phyloP scores from a whole-genome alignment of 2,113 vertebrate species.

The Oxygymnocypris stewartii region DNA sequence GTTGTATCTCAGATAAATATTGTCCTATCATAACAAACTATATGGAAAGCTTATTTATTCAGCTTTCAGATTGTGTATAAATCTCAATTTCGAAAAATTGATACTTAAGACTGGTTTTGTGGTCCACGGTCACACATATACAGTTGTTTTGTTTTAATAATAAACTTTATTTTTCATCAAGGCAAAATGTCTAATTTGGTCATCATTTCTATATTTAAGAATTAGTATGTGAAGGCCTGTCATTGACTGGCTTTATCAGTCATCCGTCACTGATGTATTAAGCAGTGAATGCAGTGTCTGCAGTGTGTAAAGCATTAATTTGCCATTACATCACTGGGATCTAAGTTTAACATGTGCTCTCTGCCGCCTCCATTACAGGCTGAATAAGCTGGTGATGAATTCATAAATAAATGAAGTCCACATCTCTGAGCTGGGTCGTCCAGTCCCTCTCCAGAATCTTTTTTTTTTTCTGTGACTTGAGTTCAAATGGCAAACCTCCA shows the following conservation, averaged over 20 bases:
- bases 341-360: background rate
- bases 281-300: conserved; percentile 28
- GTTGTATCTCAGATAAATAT: too few species aligned
- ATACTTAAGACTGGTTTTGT: too few species aligned
- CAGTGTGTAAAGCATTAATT: conserved; percentile 23
- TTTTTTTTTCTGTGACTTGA: background rate
- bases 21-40: too few species aligned
- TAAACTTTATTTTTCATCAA: background rate
- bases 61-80: too few species aligned
- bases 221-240: background rate
- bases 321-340: conserved; percentile 16
- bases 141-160: too few species aligned
- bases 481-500: background rate
- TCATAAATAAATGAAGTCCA: conserved; percentile 34
- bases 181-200: background rate
- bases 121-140: too few species aligned
- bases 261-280: conserved; percentile 14
- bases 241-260: background rate
- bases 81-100: too few species aligned
- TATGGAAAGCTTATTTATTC: too few species aligned
- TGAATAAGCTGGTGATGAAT: conserved; percentile 28
- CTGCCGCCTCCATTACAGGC: conserved; percentile 27
- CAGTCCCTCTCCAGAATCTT: background rate
- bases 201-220: background rate
- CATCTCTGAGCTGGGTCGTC: background rate